Percentiles rank a stretch among this genome's conserved stretches.
Evolutionary conservation across 35 echinoderm and acorn worm species (phyloP).

Genomic region (Acanthaster planci): DNA sequence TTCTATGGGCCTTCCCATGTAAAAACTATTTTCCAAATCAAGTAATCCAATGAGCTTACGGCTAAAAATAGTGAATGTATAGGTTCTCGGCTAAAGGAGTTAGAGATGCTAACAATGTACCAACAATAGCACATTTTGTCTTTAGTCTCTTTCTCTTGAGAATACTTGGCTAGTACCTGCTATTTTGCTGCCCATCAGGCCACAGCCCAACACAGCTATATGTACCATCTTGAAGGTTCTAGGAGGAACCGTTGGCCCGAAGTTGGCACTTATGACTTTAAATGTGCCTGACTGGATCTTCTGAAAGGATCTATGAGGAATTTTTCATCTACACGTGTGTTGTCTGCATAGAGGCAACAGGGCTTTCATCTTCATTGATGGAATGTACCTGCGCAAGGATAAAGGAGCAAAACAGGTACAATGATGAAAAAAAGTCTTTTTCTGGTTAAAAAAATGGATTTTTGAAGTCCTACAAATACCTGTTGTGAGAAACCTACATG

Average conservation of each 20-base stretch:
- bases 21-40: no score
- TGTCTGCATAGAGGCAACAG: background rate
- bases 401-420: background rate
- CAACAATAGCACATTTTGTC: background rate
- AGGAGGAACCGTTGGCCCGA: background rate
- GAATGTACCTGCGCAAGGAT: background rate
- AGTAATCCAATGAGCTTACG: no score
- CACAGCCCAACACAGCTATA: conserved; percentile 68
- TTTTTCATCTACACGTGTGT: background rate
- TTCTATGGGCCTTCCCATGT: no score
- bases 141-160: no score
- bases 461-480: no score
- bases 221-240: conserved; percentile 41
- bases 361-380: background rate
- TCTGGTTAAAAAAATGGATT: no score
- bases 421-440: no score
- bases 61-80: no score
- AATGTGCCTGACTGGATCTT: no score
- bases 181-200: conserved; percentile 66
- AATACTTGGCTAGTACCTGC: conserved; percentile 66
- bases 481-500: no score
- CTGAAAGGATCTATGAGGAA: background rate
- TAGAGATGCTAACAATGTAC: background rate
- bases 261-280: no score
- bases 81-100: no score